These are phyloP conservation scores for Furcifer pardalis DNA, from an alignment of 2,797 vertebrate species.

Conservation along the genomic window DNA sequence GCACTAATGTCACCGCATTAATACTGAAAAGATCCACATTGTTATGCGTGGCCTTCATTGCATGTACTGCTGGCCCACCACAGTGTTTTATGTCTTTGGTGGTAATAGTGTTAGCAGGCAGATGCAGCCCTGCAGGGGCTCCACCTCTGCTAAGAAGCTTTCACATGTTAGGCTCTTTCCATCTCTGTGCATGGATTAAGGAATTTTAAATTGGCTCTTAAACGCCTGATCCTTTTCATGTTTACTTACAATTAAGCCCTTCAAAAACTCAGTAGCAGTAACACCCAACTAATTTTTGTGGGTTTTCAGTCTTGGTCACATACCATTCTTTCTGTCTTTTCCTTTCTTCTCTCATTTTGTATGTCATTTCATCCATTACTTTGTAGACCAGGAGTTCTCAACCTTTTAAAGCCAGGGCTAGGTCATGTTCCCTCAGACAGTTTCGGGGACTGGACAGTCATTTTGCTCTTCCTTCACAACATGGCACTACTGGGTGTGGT, in stretches of 20 bases:
- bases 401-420: too few relatives aligned
- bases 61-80: neutral
- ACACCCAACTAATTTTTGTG: neutral
- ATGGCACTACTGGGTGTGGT: too few relatives aligned
- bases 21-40: neutral
- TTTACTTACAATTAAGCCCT: neutral
- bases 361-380: too few relatives aligned
- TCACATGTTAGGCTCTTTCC: neutral
- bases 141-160: neutral
- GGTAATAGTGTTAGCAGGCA: neutral
- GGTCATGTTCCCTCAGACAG: too few relatives aligned
- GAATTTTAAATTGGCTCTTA: conserved; percentile 4
- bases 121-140: neutral
- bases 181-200: neutral
- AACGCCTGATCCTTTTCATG: neutral
- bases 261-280: neutral
- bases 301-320: neutral
- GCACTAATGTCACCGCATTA: neutral
- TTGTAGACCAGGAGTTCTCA: too few relatives aligned
- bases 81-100: neutral
- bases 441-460: too few relatives aligned
- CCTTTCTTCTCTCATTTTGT: neutral
- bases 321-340: neutral
- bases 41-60: neutral
- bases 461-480: too few relatives aligned